These are phyloP conservation scores for Melanargia galathea DNA, from an alignment of 2,888 invertebrate species.

Conservation along the genomic window DNA sequence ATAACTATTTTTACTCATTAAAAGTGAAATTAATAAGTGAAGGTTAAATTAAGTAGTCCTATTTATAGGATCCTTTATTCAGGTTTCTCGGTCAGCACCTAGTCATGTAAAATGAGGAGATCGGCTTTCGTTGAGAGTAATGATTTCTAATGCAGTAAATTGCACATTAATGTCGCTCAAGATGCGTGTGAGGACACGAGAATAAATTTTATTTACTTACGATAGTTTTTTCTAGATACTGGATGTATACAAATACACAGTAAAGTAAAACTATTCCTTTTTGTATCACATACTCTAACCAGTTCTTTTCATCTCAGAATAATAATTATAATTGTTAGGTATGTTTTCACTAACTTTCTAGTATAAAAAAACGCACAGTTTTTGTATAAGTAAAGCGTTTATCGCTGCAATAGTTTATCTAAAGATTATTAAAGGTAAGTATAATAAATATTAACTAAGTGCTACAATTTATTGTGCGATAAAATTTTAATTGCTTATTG, in stretches of 20 bases:
- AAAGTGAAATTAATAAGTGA: not conserved
- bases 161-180: not conserved
- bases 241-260: too few species aligned
- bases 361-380: not conserved
- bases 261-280: too few species aligned
- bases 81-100: slow-evolving; percentile 12
- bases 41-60: not conserved
- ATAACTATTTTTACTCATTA: too few species aligned
- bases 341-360: not conserved
- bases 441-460: slow-evolving; percentile 6
- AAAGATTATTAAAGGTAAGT: not conserved
- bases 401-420: not conserved
- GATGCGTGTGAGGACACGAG: not conserved
- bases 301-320: too few species aligned
- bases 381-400: not conserved
- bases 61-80: not conserved
- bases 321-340: too few species aligned
- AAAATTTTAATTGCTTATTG: slow-evolving; percentile 7
- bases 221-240: not conserved
- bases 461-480: slow-evolving; percentile 4
- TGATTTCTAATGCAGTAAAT: slow-evolving; percentile 16
- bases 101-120: slow-evolving; percentile 6
- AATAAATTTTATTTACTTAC: not conserved
- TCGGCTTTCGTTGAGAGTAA: slow-evolving; percentile 8
- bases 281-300: too few species aligned